Evolutionary conservation across 2,888 invertebrate species (phyloP).

Genomic region (Chrysolina americana): DNA sequence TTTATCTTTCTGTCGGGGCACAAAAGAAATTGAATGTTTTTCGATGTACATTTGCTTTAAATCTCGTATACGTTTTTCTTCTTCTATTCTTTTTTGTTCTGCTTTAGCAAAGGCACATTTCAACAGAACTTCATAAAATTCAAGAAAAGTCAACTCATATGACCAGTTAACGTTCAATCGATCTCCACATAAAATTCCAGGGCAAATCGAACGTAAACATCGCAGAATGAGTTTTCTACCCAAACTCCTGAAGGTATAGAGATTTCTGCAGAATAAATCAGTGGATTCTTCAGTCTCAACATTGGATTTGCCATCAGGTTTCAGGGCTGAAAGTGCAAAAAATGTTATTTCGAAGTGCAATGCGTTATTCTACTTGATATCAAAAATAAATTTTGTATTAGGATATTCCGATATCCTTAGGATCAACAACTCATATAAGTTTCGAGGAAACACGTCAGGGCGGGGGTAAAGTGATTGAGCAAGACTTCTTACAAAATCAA

Average conservation of each 20-base stretch:
- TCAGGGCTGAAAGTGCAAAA: neutral
- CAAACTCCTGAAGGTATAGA: constrained; percentile 61
- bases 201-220: constrained; percentile 69
- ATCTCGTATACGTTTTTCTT: constrained; percentile 5
- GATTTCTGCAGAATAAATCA: constrained; percentile 49
- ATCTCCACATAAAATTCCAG: constrained; percentile 66
- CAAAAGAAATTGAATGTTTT: neutral
- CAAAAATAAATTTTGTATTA: no score
- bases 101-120: constrained; percentile 63
- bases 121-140: constrained; percentile 75
- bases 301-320: neutral
- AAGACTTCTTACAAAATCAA: no score
- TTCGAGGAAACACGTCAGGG: neutral
- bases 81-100: constrained; percentile 33
- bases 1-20: neutral
- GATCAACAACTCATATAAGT: no score
- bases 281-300: neutral
- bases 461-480: no score
- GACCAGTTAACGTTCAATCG: constrained; percentile 56
- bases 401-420: no score
- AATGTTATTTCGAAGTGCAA: neutral
- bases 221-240: constrained; percentile 61
- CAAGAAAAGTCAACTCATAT: constrained; percentile 73
- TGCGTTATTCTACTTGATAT: no score
- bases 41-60: neutral